Conservation (phyloP, 2,888 invertebrate genomes). For the Luperina nickerlii region DNA sequence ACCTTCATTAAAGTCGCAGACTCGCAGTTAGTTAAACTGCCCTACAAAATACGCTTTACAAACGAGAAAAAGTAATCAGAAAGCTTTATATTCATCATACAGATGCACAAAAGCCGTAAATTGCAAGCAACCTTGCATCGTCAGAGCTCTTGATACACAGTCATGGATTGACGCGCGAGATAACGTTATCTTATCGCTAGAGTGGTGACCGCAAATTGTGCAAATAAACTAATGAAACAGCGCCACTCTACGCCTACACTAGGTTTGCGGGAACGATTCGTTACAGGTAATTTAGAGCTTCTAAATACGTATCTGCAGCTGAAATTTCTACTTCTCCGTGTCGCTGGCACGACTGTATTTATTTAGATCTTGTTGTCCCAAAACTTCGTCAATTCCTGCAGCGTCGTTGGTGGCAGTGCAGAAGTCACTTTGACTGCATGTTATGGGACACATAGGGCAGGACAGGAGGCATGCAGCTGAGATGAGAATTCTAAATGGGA, state of each 20-base stretch:
- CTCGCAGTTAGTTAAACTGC: too few species aligned
- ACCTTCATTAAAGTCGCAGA: neutral
- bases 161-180: conserved; percentile 81
- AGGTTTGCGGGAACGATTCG: conserved; percentile 6
- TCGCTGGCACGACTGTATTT: neutral
- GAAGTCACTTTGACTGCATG: neutral
- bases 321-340: neutral
- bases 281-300: conserved; percentile 14
- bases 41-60: neutral
- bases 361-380: neutral
- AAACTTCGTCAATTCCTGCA: neutral
- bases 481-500: neutral
- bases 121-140: conserved; percentile 44
- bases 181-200: conserved; percentile 80
- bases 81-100: neutral
- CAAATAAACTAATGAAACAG: conserved; percentile 74
- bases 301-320: conserved; percentile 1
- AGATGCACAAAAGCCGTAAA: conserved; percentile 38
- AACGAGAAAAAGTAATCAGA: neutral
- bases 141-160: conserved; percentile 52
- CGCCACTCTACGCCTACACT: conserved; percentile 61
- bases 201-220: conserved; percentile 76
- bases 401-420: neutral
- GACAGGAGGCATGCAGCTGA: neutral
- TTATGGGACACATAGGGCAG: neutral